Evolutionary conservation across 2,888 invertebrate genomes (phyloP), one percentile per base, ranked within the genome.

Genomic region (Elmis aenea): DNA sequence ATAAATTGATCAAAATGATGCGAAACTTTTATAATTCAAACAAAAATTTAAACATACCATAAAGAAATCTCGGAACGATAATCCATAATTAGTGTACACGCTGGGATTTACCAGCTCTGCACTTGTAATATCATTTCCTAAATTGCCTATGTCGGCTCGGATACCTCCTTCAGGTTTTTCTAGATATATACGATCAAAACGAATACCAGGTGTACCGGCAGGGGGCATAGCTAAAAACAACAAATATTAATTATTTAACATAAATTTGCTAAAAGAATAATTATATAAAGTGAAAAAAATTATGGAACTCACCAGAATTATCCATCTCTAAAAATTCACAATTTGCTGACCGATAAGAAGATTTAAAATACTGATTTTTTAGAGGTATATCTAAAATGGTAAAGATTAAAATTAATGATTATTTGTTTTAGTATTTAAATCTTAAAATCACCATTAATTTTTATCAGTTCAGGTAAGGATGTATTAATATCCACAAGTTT

Each of bases 401-500:
- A 57, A 15, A 27, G 20, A 9, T 9, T 36, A 3, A 28, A 22
- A 13, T 15, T 8, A 29, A 23, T 20, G 13, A n/a, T n/a, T n/a
- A n/a, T n/a, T n/a, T n/a, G n/a, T n/a, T n/a, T n/a, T n/a, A n/a
- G n/a, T n/a, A n/a, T 1, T 5, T 5, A 5, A 3, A n/a, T n/a
- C 21, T 2, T n/a, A n/a, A n/a, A 24, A 2, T 16, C 34, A 50
- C 71, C 72, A 1, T 57, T 47, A 38, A 73, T 62, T 59, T 70
- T 69, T 3, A 69, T 67, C 13, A 73, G 58, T 16, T 44, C 61
- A 14, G 69, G 68, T 11, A 63, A 63, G 4, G 65, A 65, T 45
- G 64, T 59, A 48, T 64, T 69, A 28, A 67, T 69, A 52, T 76
- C 70, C 9, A 76, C 56, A 2, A 75, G 54, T 28, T 67, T 64